These are phyloP conservation scores for Erpetoichthys calabaricus DNA, from an alignment of 2,797 vertebrate species.

Conservation along the genomic window DNA sequence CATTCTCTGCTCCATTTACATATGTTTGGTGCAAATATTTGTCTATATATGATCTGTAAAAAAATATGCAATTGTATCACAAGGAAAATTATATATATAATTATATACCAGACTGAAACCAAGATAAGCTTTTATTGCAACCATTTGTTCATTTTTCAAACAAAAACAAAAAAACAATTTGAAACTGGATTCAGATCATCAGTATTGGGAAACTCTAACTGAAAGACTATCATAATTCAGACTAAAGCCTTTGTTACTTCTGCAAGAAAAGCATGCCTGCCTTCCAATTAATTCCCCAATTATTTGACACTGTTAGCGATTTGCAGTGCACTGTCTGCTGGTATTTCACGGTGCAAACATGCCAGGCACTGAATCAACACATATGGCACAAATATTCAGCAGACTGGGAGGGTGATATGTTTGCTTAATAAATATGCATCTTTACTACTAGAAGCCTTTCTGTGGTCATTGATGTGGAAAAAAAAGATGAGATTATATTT, in stretches of 20 bases:
- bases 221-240: neutral
- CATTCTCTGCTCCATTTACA: too few relatives aligned
- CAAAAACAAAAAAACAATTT: slow-evolving; percentile 3
- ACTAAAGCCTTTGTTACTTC: neutral
- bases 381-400: neutral
- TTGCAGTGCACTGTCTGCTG: neutral
- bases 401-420: neutral
- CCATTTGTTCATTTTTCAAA: too few relatives aligned
- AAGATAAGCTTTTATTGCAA: too few relatives aligned
- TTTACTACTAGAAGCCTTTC: neutral
- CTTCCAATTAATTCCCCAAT: neutral
- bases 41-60: too few relatives aligned
- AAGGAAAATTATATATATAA: too few relatives aligned
- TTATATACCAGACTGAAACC: too few relatives aligned
- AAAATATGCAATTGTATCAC: too few relatives aligned
- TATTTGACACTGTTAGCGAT: slow-evolving; percentile 1
- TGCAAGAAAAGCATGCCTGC: neutral
- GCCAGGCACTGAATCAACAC: neutral
- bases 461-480: too few relatives aligned
- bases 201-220: neutral
- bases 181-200: neutral
- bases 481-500: too few relatives aligned
- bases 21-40: too few relatives aligned
- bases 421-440: neutral
- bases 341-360: neutral